Evolutionary conservation across 2,113 vertebrate species (phyloP).

Genomic region (Menidia beryllina): DNA sequence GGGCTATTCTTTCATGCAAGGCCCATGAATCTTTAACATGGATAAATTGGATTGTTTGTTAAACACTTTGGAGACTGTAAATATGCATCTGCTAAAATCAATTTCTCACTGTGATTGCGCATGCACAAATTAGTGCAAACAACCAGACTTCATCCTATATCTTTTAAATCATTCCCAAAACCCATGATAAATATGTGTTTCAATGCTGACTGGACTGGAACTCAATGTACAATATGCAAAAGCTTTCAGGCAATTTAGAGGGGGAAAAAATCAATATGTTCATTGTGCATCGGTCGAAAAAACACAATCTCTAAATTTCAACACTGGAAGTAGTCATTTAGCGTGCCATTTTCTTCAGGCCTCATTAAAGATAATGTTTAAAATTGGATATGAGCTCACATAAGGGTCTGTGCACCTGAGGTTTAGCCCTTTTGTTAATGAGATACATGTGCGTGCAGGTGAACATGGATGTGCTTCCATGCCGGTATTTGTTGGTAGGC

Average conservation of each 20-base stretch:
- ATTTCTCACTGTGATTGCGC: conserved; percentile 48
- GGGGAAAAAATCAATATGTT: conserved; percentile 68
- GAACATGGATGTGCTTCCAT: conserved; percentile 19
- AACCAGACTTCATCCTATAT: conserved; percentile 36
- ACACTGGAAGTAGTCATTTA: conserved; percentile 63
- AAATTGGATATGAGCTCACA: conserved; percentile 8
- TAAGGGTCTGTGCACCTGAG: conserved; percentile 22
- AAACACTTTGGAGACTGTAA: conserved; percentile 45
- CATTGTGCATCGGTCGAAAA: conserved; percentile 54
- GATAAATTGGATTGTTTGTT: conserved; percentile 32
- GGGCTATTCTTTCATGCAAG: conserved; percentile 13
- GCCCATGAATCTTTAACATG: conserved; percentile 25
- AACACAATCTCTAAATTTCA: conserved; percentile 58
- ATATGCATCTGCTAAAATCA: conserved; percentile 45
- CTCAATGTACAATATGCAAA: conserved; percentile 58
- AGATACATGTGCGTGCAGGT: conserved; percentile 28
- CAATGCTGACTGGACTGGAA: conserved; percentile 50
- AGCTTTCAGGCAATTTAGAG: conserved; percentile 67
- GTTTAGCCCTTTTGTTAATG: conserved; percentile 7
- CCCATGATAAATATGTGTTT: conserved; percentile 43
- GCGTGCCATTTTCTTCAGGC: conserved; percentile 61
- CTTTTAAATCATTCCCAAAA: conserved; percentile 57
- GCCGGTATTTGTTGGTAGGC: conserved; percentile 24
- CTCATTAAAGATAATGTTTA: conserved; percentile 66
- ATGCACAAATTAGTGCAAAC: conserved; percentile 38